Conservation (phyloP, 2,888 invertebrate genomes). For the Chrysomela aeneicollis region DNA sequence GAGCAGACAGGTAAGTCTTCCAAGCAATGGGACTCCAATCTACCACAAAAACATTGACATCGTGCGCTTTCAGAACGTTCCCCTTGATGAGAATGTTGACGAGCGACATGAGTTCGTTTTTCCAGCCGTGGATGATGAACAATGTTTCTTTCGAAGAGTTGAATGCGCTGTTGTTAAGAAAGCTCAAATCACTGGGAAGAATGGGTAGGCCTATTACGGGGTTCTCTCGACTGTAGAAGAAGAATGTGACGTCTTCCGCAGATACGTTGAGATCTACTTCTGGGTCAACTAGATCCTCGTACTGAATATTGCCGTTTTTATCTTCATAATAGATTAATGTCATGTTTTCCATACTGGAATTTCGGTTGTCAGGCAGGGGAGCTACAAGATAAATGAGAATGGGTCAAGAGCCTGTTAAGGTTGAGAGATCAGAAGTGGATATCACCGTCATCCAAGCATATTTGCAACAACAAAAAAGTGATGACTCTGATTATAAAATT, state of each 20-base stretch:
- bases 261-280: constrained; percentile 13
- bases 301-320: constrained; percentile 32
- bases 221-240: constrained; percentile 46
- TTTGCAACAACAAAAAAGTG: no score
- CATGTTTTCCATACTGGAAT: constrained; percentile 3
- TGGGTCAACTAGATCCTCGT: constrained; percentile 33
- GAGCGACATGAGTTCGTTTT: constrained; percentile 44
- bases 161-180: constrained; percentile 37
- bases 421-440: no score
- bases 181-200: constrained; percentile 31
- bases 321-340: constrained; percentile 34
- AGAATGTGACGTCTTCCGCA: constrained; percentile 44
- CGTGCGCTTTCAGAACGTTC: constrained; percentile 42
- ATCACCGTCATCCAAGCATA: no score
- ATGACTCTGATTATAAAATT: no score
- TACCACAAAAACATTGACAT: constrained; percentile 55
- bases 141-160: constrained; percentile 42
- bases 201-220: constrained; percentile 27
- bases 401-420: no score
- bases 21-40: constrained; percentile 51
- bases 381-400: neutral
- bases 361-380: neutral
- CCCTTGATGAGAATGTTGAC: constrained; percentile 46
- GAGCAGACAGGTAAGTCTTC: constrained; percentile 38
- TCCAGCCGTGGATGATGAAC: constrained; percentile 55